A percentile compares a stretch with the other conserved stretches of the same genome.
These are phyloP conservation scores for Platycheirus rosarum DNA, from an alignment of 2,888 invertebrate species.

Conservation along the genomic window DNA sequence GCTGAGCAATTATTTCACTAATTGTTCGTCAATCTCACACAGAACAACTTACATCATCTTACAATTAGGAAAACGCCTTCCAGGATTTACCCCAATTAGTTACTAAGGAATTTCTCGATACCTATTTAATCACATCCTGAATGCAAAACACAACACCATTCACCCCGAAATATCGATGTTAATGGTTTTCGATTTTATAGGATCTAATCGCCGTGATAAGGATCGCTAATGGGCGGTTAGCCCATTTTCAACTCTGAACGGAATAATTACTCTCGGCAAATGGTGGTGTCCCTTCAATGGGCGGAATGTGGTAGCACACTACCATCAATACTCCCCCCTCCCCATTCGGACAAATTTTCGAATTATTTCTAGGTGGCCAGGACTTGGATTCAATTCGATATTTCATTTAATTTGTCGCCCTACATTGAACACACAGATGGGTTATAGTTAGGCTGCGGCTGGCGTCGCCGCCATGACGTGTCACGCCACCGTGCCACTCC, in stretches of 20 bases:
- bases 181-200: constrained; percentile 54
- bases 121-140: constrained; percentile 28
- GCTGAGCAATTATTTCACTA: neutral
- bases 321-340: neutral
- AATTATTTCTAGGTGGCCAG: constrained; percentile 1
- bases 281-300: constrained; percentile 19
- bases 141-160: constrained; percentile 22
- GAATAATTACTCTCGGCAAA: constrained; percentile 44
- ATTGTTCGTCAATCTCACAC: neutral
- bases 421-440: constrained; percentile 21
- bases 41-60: constrained; percentile 8
- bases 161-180: constrained; percentile 35
- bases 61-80: constrained; percentile 39
- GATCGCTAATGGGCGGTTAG: constrained; percentile 64
- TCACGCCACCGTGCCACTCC: no score
- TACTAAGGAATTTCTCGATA: constrained; percentile 22
- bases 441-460: no score
- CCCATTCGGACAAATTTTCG: neutral
- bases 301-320: constrained; percentile 12
- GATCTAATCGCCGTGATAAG: constrained; percentile 60
- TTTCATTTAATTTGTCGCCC: constrained; percentile 58
- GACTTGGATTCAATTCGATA: constrained; percentile 54
- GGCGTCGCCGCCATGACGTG: no score
- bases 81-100: constrained; percentile 37
- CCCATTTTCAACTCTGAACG: constrained; percentile 46